Conservation (phyloP, 2,113 vertebrate species). For the Oenanthe melanoleuca region DNA sequence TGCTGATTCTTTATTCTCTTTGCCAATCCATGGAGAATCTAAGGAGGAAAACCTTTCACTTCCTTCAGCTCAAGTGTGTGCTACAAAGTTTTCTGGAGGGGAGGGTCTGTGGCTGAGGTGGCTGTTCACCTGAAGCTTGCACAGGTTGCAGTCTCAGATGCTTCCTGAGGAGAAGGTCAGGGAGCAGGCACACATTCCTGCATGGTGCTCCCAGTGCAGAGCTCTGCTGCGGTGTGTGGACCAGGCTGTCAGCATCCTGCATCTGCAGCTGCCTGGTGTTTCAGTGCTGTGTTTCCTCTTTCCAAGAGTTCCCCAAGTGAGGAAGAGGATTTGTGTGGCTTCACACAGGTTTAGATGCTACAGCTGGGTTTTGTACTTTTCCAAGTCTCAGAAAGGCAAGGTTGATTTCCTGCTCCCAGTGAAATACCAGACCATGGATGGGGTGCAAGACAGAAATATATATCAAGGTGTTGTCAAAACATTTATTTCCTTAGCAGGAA, state of each 20-base stretch:
- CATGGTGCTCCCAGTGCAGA: rapidly evolving
- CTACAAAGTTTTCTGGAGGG: background rate
- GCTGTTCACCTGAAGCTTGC: background rate
- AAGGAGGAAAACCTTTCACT: background rate
- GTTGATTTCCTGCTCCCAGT: background rate
- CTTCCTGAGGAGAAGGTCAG: background rate
- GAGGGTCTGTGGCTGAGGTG: background rate
- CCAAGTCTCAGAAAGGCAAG: background rate
- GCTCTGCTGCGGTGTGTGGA: rapidly evolving
- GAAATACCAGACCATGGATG: background rate
- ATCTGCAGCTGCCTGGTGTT: background rate
- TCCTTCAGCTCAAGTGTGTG: background rate
- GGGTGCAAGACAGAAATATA: constrained; percentile 12
- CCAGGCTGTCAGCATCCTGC: background rate
- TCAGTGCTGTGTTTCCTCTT: background rate
- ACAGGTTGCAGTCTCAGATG: background rate
- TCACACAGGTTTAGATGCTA: background rate
- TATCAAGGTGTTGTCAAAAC: constrained; percentile 9
- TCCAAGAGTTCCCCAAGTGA: background rate
- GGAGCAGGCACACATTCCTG: rapidly evolving
- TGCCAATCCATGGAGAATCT: background rate
- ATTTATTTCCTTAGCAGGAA: constrained; percentile 51
- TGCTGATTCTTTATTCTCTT: background rate
- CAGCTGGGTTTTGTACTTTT: background rate
- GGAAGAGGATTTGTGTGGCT: background rate